phyloP scores from a whole-genome alignment of 2,797 vertebrate species.

The Austrolebias charrua region DNA sequence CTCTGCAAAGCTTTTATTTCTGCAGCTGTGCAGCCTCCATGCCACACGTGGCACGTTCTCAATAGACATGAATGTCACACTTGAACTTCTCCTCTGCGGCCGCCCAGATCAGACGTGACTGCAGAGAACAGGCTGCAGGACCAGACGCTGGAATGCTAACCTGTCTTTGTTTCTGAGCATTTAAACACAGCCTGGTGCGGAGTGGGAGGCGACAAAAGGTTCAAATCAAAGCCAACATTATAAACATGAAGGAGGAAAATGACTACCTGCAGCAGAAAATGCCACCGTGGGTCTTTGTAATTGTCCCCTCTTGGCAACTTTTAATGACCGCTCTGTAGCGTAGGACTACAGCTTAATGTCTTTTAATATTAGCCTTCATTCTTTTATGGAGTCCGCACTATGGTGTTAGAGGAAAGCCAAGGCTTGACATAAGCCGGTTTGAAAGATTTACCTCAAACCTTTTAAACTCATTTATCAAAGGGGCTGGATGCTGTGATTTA shows the following conservation, averaged over 20 bases:
- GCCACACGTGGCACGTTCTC: too few relatives aligned
- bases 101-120: constrained; percentile 59
- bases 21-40: too few relatives aligned
- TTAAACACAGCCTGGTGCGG: constrained; percentile 76
- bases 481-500: constrained; percentile 41
- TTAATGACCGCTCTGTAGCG: constrained; percentile 67
- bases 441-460: constrained; percentile 24
- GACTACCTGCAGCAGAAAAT: constrained; percentile 69
- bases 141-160: constrained; percentile 75
- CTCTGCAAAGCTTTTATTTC: too few relatives aligned
- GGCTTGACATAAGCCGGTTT: constrained; percentile 25
- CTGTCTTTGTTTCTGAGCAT: constrained; percentile 79
- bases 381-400: constrained; percentile 31
- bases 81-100: constrained; percentile 41
- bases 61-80: constrained; percentile 19
- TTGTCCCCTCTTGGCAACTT: constrained; percentile 67
- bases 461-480: constrained; percentile 47
- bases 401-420: constrained; percentile 33
- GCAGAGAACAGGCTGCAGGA: constrained; percentile 54
- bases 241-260: constrained; percentile 79
- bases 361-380: constrained; percentile 68
- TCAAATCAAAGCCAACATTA: constrained; percentile 70
- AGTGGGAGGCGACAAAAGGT: constrained; percentile 64
- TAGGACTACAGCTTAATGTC: constrained; percentile 52
- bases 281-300: constrained; percentile 72